Evolutionary conservation across 2,797 vertebrate species (phyloP).

Genomic region (Cuculus canorus): DNA sequence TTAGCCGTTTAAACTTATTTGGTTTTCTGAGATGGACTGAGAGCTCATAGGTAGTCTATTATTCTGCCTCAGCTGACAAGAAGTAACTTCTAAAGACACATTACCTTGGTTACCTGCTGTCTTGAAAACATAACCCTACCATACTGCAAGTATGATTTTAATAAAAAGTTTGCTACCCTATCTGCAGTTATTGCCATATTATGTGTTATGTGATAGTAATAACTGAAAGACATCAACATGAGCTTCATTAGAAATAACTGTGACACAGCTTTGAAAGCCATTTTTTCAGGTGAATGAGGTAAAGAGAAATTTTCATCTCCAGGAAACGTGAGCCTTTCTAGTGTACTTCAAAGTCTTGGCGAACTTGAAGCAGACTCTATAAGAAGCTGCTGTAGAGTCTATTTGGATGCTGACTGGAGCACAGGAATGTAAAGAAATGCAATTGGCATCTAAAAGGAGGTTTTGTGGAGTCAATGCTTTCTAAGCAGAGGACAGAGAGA

Average conservation of each 20-base stretch:
- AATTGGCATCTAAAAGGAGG: constrained; percentile 36
- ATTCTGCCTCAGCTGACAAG: not conserved
- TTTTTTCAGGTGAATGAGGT: not conserved
- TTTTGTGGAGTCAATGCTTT: constrained; percentile 43
- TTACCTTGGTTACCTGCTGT: not conserved
- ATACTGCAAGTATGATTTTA: not conserved
- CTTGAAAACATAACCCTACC: not conserved
- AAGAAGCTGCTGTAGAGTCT: not conserved
- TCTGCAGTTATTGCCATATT: not conserved
- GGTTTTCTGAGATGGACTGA: not conserved
- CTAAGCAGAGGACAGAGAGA: constrained; percentile 34
- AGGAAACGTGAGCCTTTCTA: not conserved
- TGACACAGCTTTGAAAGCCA: not conserved
- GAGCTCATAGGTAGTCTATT: not conserved
- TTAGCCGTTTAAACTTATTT: not conserved
- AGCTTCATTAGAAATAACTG: not conserved
- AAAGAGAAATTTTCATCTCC: not conserved
- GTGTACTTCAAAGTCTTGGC: not conserved
- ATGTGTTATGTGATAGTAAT: not conserved
- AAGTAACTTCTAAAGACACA: not conserved
- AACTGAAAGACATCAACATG: not conserved
- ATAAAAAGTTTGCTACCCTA: not conserved
- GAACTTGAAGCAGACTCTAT: not conserved
- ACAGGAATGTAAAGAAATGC: constrained; percentile 4
- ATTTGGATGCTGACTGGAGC: not conserved